Base-by-base conservation (phyloP, 2,113 vertebrate species). In the Oryzias celebensis region DNA sequence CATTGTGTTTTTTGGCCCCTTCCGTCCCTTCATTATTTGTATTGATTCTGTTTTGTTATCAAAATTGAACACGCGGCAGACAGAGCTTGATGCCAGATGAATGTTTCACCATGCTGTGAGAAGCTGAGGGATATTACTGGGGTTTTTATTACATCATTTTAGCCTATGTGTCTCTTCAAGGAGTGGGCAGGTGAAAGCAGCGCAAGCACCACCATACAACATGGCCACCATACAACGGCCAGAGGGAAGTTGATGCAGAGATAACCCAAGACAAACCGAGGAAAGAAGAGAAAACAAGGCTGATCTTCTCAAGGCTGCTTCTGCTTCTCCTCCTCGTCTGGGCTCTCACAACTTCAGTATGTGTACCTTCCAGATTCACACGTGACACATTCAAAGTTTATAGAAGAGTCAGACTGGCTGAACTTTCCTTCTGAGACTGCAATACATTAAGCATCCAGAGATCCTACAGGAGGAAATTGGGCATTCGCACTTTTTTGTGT, bases 161-260 rank as follows among this genome's bases (percentile, higher is more conserved):
- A 45, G 16, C 14, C 16, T 14, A 14, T 14, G 14, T 17, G 18
- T 65, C 24, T 68, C 74, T 68, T 53, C 14, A 59, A 76, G 42
- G 45, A 76, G 77, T 75, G 71, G 80, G 83, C 74, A 75, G 77
- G 74, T 62, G 14, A 47, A 58, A 68, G 71, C 31, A 36, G 31
- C 1, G 8, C 7, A 8, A 7, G 73, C 69, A 7, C 62, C 62
- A 60, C 63, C 55, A 69, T 75, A 69, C 73, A 59, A 65, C 48
- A n/a, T n/a, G 13, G 10, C 62, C 62, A 60, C 63, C 55, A 69
- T 75, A 69, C 73, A 59, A 65, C 48, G 23, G 55, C 61, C 68
- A 54, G 55, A 28, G 49, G 24, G 49, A n/a, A 18, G 58, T 2
- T 66, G 52, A 52, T 53, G 65, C 28, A 49, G 41, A 56, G 52